Evolutionary conservation across 2,888 invertebrate species (phyloP), one percentile per base, ranked within the genome.

Genomic region (Myopa testacea): DNA sequence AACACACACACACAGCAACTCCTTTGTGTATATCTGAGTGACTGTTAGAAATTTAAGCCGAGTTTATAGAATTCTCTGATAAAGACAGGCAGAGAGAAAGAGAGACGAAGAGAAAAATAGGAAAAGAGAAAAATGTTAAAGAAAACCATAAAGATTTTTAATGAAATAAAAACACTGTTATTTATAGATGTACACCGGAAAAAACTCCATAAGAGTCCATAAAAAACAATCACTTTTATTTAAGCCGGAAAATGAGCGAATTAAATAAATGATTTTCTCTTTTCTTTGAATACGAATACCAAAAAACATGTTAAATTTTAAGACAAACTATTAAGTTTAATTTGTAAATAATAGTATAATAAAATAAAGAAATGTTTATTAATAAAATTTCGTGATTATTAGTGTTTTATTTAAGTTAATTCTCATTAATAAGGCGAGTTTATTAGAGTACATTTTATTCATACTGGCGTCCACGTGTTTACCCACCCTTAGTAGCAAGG

Each of bases 281-380:
- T 14, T 50, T 50, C 55, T 55, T 10, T n/a, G 16, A 14, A 4
- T 6, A n/a, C n/a, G n/a, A n/a, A 6, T 14, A 55, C 16, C 14
- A n/a, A 55, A 55, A 40, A 67, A 40, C 40, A n/a, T 67, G 67
- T 67, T 67, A 38, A 67, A 67, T 67, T 67, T 38, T 67, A 67
- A 67, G 38, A 67, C 37, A 67, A 67, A 67, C 67, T 40, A 38
- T 40, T 40, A 67, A 67, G 40, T 67, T 67, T 38, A 40, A 67
- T 67, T 37, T 40, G 16, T 40, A 34, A 63, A 55, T 55, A 55
- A n/a, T 10, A n/a, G n/a, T 55, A 16, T 55, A 55, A 55, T 16
- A 55, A 55, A 55, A 67, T 38, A 67, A 38, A 55, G 40, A 67
- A 5, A 40, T 40, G 55, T 55, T 26, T 14, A 55, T 55, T 16